These are phyloP conservation scores for Rhynchopsitta pachyrhyncha DNA, from an alignment of 2,113 vertebrate genomes.

Conservation along the genomic window DNA sequence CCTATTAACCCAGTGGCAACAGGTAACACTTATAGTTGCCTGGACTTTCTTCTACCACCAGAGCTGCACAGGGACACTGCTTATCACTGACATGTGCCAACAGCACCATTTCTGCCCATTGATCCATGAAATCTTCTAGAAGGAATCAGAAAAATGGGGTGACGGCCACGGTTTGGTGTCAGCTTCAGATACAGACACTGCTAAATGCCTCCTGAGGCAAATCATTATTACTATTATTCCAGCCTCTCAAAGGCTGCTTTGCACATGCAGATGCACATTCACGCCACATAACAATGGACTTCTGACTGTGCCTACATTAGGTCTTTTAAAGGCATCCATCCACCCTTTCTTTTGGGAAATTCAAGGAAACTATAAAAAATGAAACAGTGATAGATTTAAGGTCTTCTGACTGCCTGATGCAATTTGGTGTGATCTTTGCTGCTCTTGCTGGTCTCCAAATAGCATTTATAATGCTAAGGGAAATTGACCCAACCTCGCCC, in stretches of 20 bases:
- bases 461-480: accelerated
- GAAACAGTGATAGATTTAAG: background rate
- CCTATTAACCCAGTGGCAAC: background rate
- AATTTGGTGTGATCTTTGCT: background rate
- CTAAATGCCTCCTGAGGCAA: background rate
- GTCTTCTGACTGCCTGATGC: background rate
- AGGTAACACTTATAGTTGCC: background rate
- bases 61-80: background rate
- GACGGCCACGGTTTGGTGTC: background rate
- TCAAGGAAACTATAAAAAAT: background rate
- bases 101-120: background rate
- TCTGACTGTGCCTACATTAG: background rate
- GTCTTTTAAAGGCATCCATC: background rate
- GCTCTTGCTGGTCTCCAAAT: background rate
- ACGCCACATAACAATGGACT: accelerated
- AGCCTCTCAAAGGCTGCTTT: background rate
- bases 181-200: background rate
- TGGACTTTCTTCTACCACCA: background rate
- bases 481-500: background rate
- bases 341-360: accelerated
- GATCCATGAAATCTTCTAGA: background rate
- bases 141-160: background rate
- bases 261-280: accelerated
- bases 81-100: background rate
- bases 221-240: background rate